These are phyloP conservation scores for Trachelus iudaicus DNA, from an alignment of 2,888 invertebrate species.

Conservation along the genomic window DNA sequence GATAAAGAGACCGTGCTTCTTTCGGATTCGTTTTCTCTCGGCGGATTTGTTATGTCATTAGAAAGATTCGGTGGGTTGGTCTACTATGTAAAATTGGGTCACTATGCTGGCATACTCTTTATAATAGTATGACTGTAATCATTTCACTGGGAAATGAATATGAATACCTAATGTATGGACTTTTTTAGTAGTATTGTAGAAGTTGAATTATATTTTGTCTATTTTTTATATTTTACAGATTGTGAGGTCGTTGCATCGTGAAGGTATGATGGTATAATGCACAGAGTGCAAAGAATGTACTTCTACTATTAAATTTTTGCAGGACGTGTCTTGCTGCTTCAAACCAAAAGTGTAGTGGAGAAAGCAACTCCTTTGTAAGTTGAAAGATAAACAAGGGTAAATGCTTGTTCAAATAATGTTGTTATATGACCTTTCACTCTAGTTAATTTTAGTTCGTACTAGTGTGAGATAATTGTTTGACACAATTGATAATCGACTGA, in stretches of 20 bases:
- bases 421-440: background rate
- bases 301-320: conserved; percentile 32
- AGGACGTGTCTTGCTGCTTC: conserved; percentile 51
- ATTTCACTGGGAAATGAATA: background rate
- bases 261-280: conserved; percentile 40
- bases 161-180: background rate
- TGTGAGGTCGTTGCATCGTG: conserved; percentile 46
- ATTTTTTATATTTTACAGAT: conserved; percentile 42
- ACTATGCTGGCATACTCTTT: background rate
- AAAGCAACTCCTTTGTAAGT: conserved; percentile 48
- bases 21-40: background rate
- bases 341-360: conserved; percentile 44
- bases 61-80: background rate
- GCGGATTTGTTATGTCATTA: background rate
- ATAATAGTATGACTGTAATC: background rate
- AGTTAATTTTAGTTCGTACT: background rate
- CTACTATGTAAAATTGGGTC: background rate
- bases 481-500: background rate
- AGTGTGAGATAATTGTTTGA: background rate
- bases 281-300: conserved; percentile 21
- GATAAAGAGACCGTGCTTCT: background rate
- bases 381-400: conserved; percentile 3
- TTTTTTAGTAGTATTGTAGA: background rate
- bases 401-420: background rate
- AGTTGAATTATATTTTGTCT: conserved; percentile 19